A percentile compares a stretch with the other conserved stretches of the same genome.
Evolutionary conservation across 1,140 invertebrate species (phyloP).

Genomic region (Papilio xuthus): DNA sequence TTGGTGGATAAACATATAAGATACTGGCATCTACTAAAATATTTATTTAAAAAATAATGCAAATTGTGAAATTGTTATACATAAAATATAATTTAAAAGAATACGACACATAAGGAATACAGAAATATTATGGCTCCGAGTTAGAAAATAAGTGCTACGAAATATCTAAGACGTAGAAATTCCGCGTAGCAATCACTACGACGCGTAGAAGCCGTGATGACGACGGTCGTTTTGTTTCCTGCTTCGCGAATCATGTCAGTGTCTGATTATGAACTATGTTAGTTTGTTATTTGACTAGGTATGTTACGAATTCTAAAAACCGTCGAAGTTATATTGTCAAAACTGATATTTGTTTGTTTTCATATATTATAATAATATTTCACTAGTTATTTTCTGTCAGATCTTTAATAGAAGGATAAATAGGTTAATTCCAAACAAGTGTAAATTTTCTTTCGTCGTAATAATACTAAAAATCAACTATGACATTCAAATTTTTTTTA

Average conservation of each 20-base stretch:
- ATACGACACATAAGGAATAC: not conserved
- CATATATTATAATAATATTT: too few species aligned
- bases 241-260: not conserved
- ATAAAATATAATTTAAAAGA: not conserved
- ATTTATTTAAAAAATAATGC: not conserved
- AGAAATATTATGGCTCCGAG: not conserved
- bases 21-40: not conserved
- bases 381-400: too few species aligned
- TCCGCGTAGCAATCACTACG: conserved; percentile 1
- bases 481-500: too few species aligned
- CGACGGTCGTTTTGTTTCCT: not conserved
- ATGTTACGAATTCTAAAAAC: not conserved
- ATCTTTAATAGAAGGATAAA: too few species aligned
- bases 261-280: not conserved
- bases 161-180: conserved; percentile 4
- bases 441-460: too few species aligned
- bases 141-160: not conserved
- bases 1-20: not conserved
- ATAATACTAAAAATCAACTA: too few species aligned
- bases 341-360: too few species aligned
- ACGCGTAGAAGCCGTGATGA: not conserved
- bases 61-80: too few species aligned
- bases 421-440: too few species aligned
- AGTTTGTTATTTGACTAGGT: not conserved
- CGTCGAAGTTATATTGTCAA: too few species aligned